Evolutionary conservation across 1,140 invertebrate genomes (phyloP).

Genomic region (Pseudomyrmex concolor): DNA sequence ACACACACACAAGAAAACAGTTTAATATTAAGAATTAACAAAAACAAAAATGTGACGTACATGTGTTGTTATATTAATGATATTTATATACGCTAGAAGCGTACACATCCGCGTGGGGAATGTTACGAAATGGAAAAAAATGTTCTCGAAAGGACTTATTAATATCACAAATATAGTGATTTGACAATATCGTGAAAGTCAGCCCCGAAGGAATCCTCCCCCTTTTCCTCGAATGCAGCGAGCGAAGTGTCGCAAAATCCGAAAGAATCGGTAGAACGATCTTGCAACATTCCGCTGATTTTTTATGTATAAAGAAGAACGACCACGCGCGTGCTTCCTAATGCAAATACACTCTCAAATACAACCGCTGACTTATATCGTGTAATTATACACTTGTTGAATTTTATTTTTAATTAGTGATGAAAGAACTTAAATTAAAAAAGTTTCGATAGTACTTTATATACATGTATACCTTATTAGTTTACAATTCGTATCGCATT

Average conservation of each 20-base stretch:
- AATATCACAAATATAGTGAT: constrained; percentile 50
- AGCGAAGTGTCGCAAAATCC: constrained; percentile 56
- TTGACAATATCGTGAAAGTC: constrained; percentile 60
- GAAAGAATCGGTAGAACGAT: constrained; percentile 41
- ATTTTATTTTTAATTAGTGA: constrained; percentile 72
- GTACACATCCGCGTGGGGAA: constrained; percentile 39
- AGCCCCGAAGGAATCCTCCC: constrained; percentile 29
- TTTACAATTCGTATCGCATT: constrained; percentile 66
- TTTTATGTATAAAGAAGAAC: constrained; percentile 59
- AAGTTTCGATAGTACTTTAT: constrained; percentile 67
- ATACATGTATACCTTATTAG: constrained; percentile 29
- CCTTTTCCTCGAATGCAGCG: constrained; percentile 2
- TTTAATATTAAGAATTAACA: constrained; percentile 66
- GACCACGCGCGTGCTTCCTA: constrained; percentile 67
- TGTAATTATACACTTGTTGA: constrained; percentile 74
- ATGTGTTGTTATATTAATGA: constrained; percentile 65
- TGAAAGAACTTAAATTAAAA: constrained; percentile 75
- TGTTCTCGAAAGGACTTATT: constrained; percentile 53
- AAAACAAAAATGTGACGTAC: constrained; percentile 47
- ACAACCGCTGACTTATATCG: constrained; percentile 69
- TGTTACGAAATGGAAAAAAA: constrained; percentile 47
- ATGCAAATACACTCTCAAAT: constrained; percentile 75
- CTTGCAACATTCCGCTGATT: constrained; percentile 74
- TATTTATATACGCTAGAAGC: constrained; percentile 39
- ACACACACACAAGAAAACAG: constrained; percentile 42